Percentiles rank a stretch among this genome's conserved stretches.
phyloP scores from a whole-genome alignment of 2,888 invertebrate genomes.

The Drosophila subsilvestris region DNA sequence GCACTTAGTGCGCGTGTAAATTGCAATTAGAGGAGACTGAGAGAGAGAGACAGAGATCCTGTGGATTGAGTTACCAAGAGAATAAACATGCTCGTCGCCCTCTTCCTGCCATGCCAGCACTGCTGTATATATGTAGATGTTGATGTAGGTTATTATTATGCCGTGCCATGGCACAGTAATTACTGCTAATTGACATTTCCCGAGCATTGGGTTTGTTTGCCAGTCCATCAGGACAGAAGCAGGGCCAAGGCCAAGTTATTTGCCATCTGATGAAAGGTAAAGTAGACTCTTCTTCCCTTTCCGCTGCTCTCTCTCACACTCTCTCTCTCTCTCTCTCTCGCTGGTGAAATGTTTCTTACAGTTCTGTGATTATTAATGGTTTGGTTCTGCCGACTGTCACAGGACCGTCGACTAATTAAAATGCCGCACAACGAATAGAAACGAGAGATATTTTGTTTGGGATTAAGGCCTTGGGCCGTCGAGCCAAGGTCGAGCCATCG shows the following conservation, averaged over 20 bases:
- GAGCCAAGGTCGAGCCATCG: conserved; percentile 41
- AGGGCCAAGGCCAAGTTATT: conserved; percentile 39
- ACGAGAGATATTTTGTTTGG: conserved; percentile 39
- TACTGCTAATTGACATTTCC: conserved; percentile 71
- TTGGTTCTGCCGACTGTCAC: conserved; percentile 15
- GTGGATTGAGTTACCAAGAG: conserved; percentile 63
- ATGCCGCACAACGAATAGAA: conserved; percentile 44
- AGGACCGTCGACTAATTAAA: conserved; percentile 64
- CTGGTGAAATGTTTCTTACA: conserved; percentile 10
- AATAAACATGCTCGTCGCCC: conserved; percentile 12
- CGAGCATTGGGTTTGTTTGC: conserved; percentile 38
- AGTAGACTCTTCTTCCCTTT: neutral
- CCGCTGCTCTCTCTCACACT: neutral
- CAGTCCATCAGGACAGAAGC: conserved; percentile 17
- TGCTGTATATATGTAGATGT: conserved; percentile 29
- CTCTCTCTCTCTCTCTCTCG: neutral
- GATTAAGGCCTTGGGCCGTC: conserved; percentile 29
- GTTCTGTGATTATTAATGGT: conserved; percentile 37
- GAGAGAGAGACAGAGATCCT: conserved; percentile 2
- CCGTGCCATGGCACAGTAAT: conserved; percentile 65
- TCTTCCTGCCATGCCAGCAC: neutral
- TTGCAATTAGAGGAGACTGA: conserved; percentile 58
- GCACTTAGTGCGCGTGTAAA: conserved; percentile 69
- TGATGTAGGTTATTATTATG: conserved; percentile 63
- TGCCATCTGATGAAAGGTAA: conserved; percentile 36